phyloP scores from a whole-genome alignment of 1,140 invertebrate genomes.

The Eupristina koningsbergeri region DNA sequence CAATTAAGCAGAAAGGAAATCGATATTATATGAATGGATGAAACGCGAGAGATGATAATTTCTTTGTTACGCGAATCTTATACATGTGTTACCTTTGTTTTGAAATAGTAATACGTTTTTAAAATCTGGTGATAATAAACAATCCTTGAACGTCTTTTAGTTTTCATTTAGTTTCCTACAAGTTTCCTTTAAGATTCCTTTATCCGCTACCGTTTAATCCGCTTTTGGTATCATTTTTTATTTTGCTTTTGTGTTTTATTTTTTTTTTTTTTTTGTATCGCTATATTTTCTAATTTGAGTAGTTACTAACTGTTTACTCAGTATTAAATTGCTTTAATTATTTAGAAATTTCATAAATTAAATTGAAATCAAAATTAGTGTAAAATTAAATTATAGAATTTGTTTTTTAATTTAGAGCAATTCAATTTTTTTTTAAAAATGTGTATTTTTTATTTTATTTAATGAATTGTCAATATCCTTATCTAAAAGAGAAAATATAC shows the following conservation, averaged over 20 bases:
- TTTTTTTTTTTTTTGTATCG: background rate
- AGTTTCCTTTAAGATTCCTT: background rate
- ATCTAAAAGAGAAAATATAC: too few relatives aligned
- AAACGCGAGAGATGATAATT: constrained; percentile 22
- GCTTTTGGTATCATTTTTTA: constrained; percentile 38
- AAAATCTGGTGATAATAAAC: constrained; percentile 48
- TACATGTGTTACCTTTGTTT: constrained; percentile 40
- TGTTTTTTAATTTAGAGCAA: too few relatives aligned
- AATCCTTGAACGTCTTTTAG: constrained; percentile 57
- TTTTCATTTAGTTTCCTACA: constrained; percentile 47
- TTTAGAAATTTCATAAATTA: background rate
- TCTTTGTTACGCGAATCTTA: constrained; percentile 36
- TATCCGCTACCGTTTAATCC: background rate
- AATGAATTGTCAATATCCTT: too few relatives aligned
- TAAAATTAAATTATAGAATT: too few relatives aligned
- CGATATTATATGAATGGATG: constrained; percentile 26
- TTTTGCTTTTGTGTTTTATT: constrained; percentile 1
- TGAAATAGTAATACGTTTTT: constrained; percentile 35
- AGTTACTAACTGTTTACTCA: constrained; percentile 42
- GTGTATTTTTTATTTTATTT: too few relatives aligned
- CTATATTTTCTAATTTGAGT: constrained; percentile 30
- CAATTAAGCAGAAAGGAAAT: constrained; percentile 4
- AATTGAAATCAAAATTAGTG: background rate
- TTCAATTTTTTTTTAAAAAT: too few relatives aligned
- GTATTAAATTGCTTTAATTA: constrained; percentile 17